Evolutionary conservation across 2,797 vertebrate genomes (phyloP).

Genomic region (Esox masquinongy): DNA sequence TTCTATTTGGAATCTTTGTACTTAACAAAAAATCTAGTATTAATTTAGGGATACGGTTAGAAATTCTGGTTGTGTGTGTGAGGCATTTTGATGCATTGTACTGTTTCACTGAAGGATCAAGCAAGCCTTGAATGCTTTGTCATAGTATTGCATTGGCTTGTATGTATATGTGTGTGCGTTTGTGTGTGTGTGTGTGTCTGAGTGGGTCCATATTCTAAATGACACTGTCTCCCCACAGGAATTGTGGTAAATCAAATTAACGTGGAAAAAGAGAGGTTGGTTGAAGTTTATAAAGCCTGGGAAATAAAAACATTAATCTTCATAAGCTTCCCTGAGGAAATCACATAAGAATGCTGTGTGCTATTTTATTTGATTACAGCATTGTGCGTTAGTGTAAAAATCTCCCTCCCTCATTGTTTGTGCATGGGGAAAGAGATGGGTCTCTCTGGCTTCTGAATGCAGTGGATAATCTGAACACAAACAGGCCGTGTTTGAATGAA

Average conservation of each 20-base stretch:
- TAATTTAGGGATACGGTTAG: too few relatives aligned
- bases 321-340: constrained; percentile 55
- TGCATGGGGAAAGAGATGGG: not conserved
- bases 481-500: constrained; percentile 8
- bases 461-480: constrained; percentile 6
- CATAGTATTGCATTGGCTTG: constrained; percentile 23
- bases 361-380: constrained; percentile 46
- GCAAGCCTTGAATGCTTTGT: constrained; percentile 11
- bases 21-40: too few relatives aligned
- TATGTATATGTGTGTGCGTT: constrained; percentile 18
- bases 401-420: not conserved
- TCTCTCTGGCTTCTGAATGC: not conserved
- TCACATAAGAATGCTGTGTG: constrained; percentile 44
- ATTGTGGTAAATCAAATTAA: constrained; percentile 52
- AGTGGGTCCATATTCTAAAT: constrained; percentile 55
- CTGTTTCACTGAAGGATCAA: not conserved
- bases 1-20: not conserved
- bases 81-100: not conserved
- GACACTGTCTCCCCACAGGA: constrained; percentile 52
- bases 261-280: constrained; percentile 39
- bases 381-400: constrained; percentile 31
- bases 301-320: constrained; percentile 62
- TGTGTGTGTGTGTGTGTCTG: constrained; percentile 16
- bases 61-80: too few relatives aligned
- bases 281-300: constrained; percentile 49